phyloP scores from a whole-genome alignment of 2,888 invertebrate genomes.

The Endomychus coccineus region DNA sequence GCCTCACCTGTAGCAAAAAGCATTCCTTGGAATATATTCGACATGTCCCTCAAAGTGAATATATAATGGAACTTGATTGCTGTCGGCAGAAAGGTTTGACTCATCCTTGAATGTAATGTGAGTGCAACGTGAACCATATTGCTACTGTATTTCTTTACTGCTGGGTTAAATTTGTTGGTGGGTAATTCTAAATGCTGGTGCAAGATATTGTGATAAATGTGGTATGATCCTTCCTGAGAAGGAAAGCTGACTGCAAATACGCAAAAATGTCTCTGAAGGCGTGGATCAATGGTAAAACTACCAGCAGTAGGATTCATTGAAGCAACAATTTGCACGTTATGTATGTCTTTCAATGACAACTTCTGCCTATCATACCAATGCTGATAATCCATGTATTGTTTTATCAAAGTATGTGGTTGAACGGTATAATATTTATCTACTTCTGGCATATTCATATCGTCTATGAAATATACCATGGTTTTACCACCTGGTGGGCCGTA shows the following conservation, averaged over 20 bases:
- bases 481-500: slow-evolving; percentile 92
- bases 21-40: slow-evolving; percentile 90
- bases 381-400: slow-evolving; percentile 88
- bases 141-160: slow-evolving; percentile 53
- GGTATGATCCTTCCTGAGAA: slow-evolving; percentile 67
- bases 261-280: slow-evolving; percentile 82
- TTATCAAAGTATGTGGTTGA: slow-evolving; percentile 87
- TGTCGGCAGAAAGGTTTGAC: slow-evolving; percentile 77
- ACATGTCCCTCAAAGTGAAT: slow-evolving; percentile 86
- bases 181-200: slow-evolving; percentile 64
- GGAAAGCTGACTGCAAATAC: slow-evolving; percentile 87
- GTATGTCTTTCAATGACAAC: slow-evolving; percentile 79
- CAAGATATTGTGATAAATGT: slow-evolving; percentile 79
- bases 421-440: slow-evolving; percentile 92
- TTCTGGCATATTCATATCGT: slow-evolving; percentile 97
- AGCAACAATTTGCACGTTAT: slow-evolving; percentile 88
- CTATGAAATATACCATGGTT: slow-evolving; percentile 86
- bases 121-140: slow-evolving; percentile 66
- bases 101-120: slow-evolving; percentile 66
- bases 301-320: slow-evolving; percentile 97
- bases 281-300: slow-evolving; percentile 86
- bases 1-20: slow-evolving; percentile 68
- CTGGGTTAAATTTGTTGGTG: slow-evolving; percentile 56
- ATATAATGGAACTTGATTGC: slow-evolving; percentile 93
- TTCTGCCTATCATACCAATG: slow-evolving; percentile 94